phyloP scores from a whole-genome alignment of 2,113 vertebrate species.

The Solea solea region DNA sequence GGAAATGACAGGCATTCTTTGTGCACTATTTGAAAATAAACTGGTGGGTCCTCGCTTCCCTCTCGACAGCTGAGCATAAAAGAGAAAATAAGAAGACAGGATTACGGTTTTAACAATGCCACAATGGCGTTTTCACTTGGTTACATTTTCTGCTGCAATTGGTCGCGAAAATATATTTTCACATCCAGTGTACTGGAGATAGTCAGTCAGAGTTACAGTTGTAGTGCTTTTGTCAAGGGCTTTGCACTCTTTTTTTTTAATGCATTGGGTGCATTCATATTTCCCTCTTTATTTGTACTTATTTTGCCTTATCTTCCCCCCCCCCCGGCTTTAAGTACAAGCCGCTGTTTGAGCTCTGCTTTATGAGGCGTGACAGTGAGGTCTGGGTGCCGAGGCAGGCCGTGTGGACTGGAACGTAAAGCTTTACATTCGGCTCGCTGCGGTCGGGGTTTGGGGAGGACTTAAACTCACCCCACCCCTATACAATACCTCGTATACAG shows the following conservation, averaged over 20 bases:
- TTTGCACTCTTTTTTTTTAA: constrained; percentile 45
- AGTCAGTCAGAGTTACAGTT: constrained; percentile 44
- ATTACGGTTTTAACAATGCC: constrained; percentile 55
- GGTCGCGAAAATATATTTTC: constrained; percentile 54
- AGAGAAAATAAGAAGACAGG: constrained; percentile 58
- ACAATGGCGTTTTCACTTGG: constrained; percentile 44
- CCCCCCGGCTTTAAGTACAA: constrained; percentile 51
- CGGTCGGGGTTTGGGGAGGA: constrained; percentile 53
- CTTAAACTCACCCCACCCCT: constrained; percentile 63
- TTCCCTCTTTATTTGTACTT: constrained; percentile 66
- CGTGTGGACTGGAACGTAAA: constrained; percentile 62
- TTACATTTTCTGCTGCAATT: constrained; percentile 50
- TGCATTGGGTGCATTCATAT: constrained; percentile 56
- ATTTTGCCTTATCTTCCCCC: constrained; percentile 62
- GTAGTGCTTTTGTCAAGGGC: constrained; percentile 52
- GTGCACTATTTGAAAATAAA: constrained; percentile 85
- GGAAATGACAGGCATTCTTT: constrained; percentile 88
- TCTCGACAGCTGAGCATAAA: constrained; percentile 65
- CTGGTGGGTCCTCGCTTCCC: constrained; percentile 74
- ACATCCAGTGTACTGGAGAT: constrained; percentile 35
- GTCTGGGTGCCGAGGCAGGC: constrained; percentile 59
- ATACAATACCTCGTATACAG: constrained; percentile 61
- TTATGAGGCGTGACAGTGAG: constrained; percentile 78
- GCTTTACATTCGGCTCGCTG: constrained; percentile 69
- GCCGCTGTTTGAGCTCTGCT: constrained; percentile 53